Evolutionary conservation across 2,113 vertebrate genomes (phyloP), one percentile per base, ranked within the genome.

Genomic region (Tragulus kanchil): DNA sequence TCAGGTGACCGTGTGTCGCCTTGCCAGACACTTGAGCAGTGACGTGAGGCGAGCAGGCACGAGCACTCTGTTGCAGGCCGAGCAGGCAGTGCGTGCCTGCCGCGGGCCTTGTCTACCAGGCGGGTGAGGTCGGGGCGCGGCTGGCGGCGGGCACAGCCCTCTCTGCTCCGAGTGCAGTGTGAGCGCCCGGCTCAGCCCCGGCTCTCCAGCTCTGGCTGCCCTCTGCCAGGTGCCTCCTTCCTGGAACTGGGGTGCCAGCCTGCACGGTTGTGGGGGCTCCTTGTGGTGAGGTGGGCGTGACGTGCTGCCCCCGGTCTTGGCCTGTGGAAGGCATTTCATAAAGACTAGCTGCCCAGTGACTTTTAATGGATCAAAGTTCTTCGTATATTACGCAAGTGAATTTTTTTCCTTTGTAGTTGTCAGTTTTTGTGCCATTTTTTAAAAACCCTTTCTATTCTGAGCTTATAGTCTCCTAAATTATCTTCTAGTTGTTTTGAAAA

Each of bases 401-500:
- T 56, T 2, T 85, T 85, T 79, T 75, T 54, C 42, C 23, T 85
- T 81, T 61, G 45, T 10, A 31, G 31, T 67, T 67, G 50, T 42
- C 73, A 64, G 3, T n/a, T 48, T 87, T 59, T 64, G 15, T 86
- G 31, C 77, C 75, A 90, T 85, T 11, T 89, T 93, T 23, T 81
- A 93, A 56, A 93, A 67, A 48, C 45, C 42, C 3, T 52, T 90
- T 67, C 56, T 65, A 17, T 4, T 19, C 0, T 59, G 79, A 62
- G 23, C 56, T 31, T 36, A 45, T 85, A 16, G 21, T 54, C 45
- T 48, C 23, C n/a, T 54, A n/a, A 90, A 79, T 69, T 17, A 69
- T 85, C 54, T 93, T 67, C 16, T 56, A 13, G 10, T 64, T 50
- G 50, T 95, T 84, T 90, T 90, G 11, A 95, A 86, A 23, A 90